These are phyloP conservation scores for Heterocephalus glaber DNA, from an alignment of 2,113 vertebrate genomes.

Conservation along the genomic window DNA sequence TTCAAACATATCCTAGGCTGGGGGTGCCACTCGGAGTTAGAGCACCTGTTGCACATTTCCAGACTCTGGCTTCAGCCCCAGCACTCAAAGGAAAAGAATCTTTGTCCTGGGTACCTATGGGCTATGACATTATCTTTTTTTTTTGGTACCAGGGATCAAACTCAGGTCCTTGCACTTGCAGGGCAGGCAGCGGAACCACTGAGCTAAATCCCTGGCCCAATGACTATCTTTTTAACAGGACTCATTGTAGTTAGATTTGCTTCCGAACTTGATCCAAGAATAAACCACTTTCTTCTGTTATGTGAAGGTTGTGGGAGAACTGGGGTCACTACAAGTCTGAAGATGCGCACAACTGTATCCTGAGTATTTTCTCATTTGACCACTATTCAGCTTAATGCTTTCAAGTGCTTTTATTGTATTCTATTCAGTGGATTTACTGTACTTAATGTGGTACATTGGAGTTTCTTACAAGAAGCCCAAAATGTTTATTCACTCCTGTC, in stretches of 20 bases:
- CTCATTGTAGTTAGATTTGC: neutral
- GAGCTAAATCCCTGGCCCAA: no score
- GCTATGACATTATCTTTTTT: neutral
- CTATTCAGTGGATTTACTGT: neutral
- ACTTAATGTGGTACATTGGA: neutral
- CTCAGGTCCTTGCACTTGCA: no score
- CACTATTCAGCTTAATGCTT: neutral
- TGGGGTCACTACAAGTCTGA: neutral
- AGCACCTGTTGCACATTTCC: neutral
- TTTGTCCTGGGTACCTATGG: neutral
- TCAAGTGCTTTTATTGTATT: conserved; percentile 30
- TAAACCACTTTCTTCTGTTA: neutral
- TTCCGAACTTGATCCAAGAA: neutral
- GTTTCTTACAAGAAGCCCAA: conserved; percentile 34
- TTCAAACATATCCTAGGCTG: neutral
- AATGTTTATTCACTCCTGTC: conserved; percentile 22
- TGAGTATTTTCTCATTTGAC: conserved; percentile 38
- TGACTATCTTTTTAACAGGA: neutral
- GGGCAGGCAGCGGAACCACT: no score
- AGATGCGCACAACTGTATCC: neutral
- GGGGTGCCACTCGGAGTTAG: neutral
- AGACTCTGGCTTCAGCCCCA: neutral
- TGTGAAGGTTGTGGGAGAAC: neutral
- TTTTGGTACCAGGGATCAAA: no score
- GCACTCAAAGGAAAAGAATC: neutral